These are phyloP conservation scores for Eciton burchellii DNA, from an alignment of 1,140 invertebrate species.

Conservation along the genomic window DNA sequence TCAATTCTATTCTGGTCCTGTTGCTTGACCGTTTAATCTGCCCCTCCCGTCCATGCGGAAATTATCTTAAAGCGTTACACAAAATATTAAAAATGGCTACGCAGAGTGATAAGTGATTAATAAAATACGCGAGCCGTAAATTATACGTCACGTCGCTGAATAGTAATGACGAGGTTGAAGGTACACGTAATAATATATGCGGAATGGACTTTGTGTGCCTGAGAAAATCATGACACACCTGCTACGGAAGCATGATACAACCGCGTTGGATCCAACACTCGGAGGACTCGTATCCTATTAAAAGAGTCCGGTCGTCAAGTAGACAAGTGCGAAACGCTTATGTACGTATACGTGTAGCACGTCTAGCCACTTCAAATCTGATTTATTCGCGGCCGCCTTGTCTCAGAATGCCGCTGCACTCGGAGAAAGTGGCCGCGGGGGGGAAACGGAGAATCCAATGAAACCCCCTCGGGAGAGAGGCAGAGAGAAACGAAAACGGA, in stretches of 20 bases:
- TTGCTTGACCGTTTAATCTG: neutral
- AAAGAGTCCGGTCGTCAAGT: slow-evolving; percentile 39
- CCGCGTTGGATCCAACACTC: slow-evolving; percentile 18
- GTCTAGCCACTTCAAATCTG: slow-evolving; percentile 72
- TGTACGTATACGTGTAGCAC: slow-evolving; percentile 45
- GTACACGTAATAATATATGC: slow-evolving; percentile 39
- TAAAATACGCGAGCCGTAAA: neutral
- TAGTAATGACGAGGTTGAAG: slow-evolving; percentile 6
- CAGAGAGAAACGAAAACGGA: slow-evolving; percentile 36
- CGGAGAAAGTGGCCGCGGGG: slow-evolving; percentile 47
- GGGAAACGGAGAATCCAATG: slow-evolving; percentile 49
- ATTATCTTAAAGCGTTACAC: neutral
- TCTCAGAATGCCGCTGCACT: slow-evolving; percentile 45
- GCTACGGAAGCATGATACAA: slow-evolving; percentile 55
- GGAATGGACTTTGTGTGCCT: slow-evolving; percentile 24
- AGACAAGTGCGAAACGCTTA: slow-evolving; percentile 61
- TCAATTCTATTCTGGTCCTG: neutral
- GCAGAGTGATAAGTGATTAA: no score
- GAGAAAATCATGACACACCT: slow-evolving; percentile 49
- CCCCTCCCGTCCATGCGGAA: slow-evolving; percentile 3
- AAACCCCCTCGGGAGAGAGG: slow-evolving; percentile 39
- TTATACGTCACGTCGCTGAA: slow-evolving; percentile 2
- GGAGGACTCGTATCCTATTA: slow-evolving; percentile 41
- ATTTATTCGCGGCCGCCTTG: slow-evolving; percentile 71
- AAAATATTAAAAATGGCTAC: neutral